Conservation (phyloP, 2,113 vertebrate genomes). For the Notiomystis cincta region DNA sequence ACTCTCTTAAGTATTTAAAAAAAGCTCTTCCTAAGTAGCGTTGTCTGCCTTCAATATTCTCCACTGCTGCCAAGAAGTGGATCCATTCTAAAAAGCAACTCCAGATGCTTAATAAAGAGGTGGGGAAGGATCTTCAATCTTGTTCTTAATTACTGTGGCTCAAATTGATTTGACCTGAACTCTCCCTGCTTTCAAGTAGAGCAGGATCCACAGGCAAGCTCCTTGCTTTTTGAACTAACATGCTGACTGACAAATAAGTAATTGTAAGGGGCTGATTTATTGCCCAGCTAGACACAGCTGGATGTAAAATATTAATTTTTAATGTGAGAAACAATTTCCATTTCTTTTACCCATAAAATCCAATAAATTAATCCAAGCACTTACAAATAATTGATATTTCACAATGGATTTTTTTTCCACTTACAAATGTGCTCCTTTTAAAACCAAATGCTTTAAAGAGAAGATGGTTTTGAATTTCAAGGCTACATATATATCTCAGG, state of each 20-base stretch:
- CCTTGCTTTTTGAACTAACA: slow-evolving; percentile 65
- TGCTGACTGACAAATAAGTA: slow-evolving; percentile 69
- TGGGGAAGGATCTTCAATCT: slow-evolving; percentile 62
- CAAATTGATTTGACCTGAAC: slow-evolving; percentile 70
- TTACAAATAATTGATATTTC: slow-evolving; percentile 52
- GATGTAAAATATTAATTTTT: slow-evolving; percentile 69
- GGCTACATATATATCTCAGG: neutral
- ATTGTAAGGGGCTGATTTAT: slow-evolving; percentile 63
- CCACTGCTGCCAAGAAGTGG: neutral
- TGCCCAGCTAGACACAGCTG: slow-evolving; percentile 54
- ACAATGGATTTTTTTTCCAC: neutral
- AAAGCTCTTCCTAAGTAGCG: neutral
- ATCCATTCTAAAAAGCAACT: slow-evolving; percentile 19
- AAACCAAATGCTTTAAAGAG: slow-evolving; percentile 20
- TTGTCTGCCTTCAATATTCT: neutral
- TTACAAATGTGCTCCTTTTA: neutral
- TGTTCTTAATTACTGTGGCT: slow-evolving; percentile 65
- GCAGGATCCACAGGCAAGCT: slow-evolving; percentile 53
- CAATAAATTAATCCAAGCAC: slow-evolving; percentile 54
- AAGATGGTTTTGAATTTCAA: slow-evolving; percentile 34
- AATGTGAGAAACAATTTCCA: slow-evolving; percentile 64
- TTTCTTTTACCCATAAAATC: slow-evolving; percentile 59
- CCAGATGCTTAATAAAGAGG: slow-evolving; percentile 18
- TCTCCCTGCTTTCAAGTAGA: slow-evolving; percentile 51
- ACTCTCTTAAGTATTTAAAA: neutral